A percentile compares a stretch with the other conserved stretches of the same genome.
Evolutionary conservation across 2,797 vertebrate genomes (phyloP).

Genomic region (Acipenser transmontanus): DNA sequence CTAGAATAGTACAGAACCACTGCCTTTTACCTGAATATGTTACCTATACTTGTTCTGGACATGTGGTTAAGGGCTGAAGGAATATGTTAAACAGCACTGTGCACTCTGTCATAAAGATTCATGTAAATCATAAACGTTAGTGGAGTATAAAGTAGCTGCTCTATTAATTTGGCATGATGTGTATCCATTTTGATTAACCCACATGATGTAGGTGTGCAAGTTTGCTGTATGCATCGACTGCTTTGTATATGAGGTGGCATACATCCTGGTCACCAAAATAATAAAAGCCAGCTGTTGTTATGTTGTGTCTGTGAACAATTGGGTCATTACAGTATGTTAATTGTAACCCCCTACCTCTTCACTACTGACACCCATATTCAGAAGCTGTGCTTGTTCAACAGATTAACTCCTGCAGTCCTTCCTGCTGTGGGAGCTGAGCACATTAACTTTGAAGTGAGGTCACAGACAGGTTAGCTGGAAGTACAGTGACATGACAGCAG

Average conservation of each 20-base stretch:
- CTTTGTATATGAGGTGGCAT: not conserved
- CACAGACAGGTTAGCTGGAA: not conserved
- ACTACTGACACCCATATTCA: not conserved
- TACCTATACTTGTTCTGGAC: no score
- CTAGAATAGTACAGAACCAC: no score
- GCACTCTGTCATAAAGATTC: no score
- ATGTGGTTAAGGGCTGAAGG: no score
- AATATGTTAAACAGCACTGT: no score
- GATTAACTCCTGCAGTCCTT: not conserved
- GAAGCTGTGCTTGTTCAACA: not conserved
- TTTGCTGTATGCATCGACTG: no score
- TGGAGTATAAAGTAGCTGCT: no score
- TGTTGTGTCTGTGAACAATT: not conserved
- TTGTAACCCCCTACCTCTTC: not conserved
- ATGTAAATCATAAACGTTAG: no score
- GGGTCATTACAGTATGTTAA: not conserved
- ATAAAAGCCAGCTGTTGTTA: not conserved
- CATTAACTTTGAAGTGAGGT: constrained; percentile 3
- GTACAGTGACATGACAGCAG: not conserved
- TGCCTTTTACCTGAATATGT: no score
- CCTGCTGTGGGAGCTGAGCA: not conserved
- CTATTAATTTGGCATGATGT: no score
- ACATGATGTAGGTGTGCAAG: no score
- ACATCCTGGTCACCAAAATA: not conserved
- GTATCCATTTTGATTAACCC: no score